Base-by-base conservation (phyloP, 2,113 vertebrate species). In the Ginglymostoma cirratum region DNA sequence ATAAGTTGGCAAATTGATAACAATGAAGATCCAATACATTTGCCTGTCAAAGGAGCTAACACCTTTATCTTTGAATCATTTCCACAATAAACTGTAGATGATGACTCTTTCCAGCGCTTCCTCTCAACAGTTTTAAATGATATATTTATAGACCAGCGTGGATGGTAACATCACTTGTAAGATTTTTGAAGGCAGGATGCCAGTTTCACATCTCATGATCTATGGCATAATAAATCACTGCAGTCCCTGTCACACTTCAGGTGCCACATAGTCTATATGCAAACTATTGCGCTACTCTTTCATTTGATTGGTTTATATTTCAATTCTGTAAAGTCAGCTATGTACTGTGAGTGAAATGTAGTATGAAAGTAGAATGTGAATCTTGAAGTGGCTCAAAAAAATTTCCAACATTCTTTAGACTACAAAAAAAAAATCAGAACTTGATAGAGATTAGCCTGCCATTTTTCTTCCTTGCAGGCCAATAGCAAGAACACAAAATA, bases 41-140 rank as follows among this genome's bases (percentile, higher is more conserved):
- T n/a, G n/a, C 19, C 89, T 93, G 17, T 45, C 61, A 93, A 38
- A 67, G 65, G 66, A 38, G 61, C n/a, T 66, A 67, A 66, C 89
- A 93, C 65, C n/a, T 93, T 66, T 61, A n/a, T 93, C 89, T 38
- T 38, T 93, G 34, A 93, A 66, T 93, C 89, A 93, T 61, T 93
- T 67, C 34, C 17, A 66, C n/a, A 93, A n/a, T 61, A 90, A 93
- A 93, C 89, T 66, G 89, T 38, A 66, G 61, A n/a, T n/a, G 38
- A 24, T 38, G 61, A 66, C 61, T 93, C 89, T 38, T 66, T 93
- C 61, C n/a, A 93, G 17, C 67, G 61, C 61, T 66, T 83, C 61
- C 34, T 45, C n/a, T 93, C 61, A 93, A 38, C 61, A 66, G 65
- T 93, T 42, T 67, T n/a, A 67, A 90, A 12, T 93, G n/a, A 93